Percentiles rank a stretch among this genome's conserved stretches.
phyloP scores from a whole-genome alignment of 2,888 invertebrate genomes.

The Entomobrya multifasciata region DNA sequence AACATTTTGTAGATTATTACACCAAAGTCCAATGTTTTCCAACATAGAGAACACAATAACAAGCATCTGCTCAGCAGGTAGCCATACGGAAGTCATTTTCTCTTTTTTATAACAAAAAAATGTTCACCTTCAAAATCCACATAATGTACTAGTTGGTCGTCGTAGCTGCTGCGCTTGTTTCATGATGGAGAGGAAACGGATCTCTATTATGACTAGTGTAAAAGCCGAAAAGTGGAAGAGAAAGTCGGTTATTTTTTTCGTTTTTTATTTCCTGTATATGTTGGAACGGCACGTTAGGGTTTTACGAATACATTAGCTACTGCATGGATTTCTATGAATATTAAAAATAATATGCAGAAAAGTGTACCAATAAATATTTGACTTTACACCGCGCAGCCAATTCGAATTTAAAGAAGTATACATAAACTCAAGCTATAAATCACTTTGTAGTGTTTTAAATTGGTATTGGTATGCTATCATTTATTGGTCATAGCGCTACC shows the following conservation, averaged over 20 bases:
- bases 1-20: background rate
- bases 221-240: background rate
- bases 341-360: background rate
- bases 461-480: background rate
- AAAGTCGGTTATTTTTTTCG: background rate
- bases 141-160: background rate
- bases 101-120: slow-evolving; percentile 8
- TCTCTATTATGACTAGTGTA: background rate
- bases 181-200: slow-evolving; percentile 15
- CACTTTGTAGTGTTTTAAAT: background rate
- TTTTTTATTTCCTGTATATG: background rate
- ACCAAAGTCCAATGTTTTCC: background rate
- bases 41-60: background rate
- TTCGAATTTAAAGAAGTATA: background rate
- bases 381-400: background rate
- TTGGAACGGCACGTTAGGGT: background rate
- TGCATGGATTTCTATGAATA: background rate
- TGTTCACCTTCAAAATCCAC: background rate
- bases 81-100: slow-evolving; percentile 41
- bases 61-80: slow-evolving; percentile 21
- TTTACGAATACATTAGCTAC: background rate
- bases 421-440: background rate
- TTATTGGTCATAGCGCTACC: background rate
- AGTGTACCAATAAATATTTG: background rate
- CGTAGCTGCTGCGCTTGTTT: background rate